Percentiles rank a stretch among this genome's conserved stretches.
Conservation (phyloP, 1,140 invertebrate species). For the Dinoponera quadriceps region DNA sequence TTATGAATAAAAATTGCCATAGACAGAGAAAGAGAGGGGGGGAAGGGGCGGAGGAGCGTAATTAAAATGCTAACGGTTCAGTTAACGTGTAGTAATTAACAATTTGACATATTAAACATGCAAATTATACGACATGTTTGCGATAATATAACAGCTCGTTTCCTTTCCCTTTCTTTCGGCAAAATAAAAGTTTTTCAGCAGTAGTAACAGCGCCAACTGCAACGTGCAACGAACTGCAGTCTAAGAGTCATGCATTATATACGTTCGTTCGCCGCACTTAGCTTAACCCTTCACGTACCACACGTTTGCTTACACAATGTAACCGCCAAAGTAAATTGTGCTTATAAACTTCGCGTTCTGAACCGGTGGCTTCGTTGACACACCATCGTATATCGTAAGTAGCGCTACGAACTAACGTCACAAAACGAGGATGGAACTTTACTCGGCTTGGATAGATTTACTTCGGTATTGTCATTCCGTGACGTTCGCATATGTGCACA, state of each 20-base stretch:
- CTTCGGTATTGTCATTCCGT: background rate
- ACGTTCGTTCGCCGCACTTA: slow-evolving; percentile 6
- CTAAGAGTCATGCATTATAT: slow-evolving; percentile 41
- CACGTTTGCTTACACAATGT: background rate
- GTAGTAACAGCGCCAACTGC: background rate
- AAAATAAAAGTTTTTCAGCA: slow-evolving; percentile 7
- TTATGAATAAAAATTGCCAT: background rate
- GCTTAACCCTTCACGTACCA: slow-evolving; percentile 2
- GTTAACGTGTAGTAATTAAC: too few species aligned
- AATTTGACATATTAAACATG: background rate
- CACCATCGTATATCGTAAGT: background rate
- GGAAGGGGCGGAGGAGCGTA: too few species aligned
- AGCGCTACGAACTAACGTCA: background rate
- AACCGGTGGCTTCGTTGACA: background rate
- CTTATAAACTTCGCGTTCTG: slow-evolving; percentile 24
- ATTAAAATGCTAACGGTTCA: slow-evolving; percentile 6
- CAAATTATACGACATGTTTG: too few species aligned
- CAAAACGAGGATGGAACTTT: slow-evolving; percentile 5
- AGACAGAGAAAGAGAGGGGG: too few species aligned
- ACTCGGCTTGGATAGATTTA: background rate
- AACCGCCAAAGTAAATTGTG: slow-evolving; percentile 26
- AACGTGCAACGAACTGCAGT: background rate
- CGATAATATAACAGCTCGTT: background rate
- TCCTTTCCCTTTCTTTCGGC: background rate
- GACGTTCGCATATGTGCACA: background rate